Base-by-base conservation (phyloP, 1,140 invertebrate genomes). In the Drosophila ironensis region DNA sequence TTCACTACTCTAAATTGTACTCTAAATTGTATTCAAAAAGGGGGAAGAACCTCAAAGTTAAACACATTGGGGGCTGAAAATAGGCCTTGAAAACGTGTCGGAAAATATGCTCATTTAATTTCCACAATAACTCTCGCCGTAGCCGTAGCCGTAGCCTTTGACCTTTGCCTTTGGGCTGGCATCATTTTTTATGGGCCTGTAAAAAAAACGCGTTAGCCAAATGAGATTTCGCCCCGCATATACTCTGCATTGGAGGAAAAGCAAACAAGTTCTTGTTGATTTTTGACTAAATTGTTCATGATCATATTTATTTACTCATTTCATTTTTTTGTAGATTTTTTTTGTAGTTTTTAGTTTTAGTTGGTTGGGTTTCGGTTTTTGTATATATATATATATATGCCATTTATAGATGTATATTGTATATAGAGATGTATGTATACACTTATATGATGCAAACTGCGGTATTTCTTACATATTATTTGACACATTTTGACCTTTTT, bases 281-380 rank as follows among this genome's bases (percentile, higher is more conserved):
- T 40, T 82, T 82, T 84, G 77, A 82, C 77, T 82, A 82, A 82
- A 84, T 84, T 82, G 72, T 70, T 59, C 72, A 72, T 69, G 68
- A 81, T 81, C n/a, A 54, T 80, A 81, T 80, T 81, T 82, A 80
- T 82, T 82, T n/a, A n/a, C 38, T 57, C 42, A 72, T 50, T 41
- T 50, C 25, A 22, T 42, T 28, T 6, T 52, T 42, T 44, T 52
- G 19, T 1, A n/a, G 19, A n/a, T 35, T 35, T 4, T 7, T 40
- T 28, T 28, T 25, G 12, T 50, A 25, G 25, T 41, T 16, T 33
- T 33, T 3, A 19, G 19, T 42, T 37, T 37, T 45, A 3, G 50
- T 45, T 45, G 38, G 16, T 35, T 45, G 52, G 25, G 48, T 16
- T 33, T 33, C 5, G 27, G 19, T 30, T 37, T 37, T 45, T 44